Percentiles rank a stretch among this genome's conserved stretches.
phyloP scores from a whole-genome alignment of 2,888 invertebrate species.

The Melieria crassipennis region DNA sequence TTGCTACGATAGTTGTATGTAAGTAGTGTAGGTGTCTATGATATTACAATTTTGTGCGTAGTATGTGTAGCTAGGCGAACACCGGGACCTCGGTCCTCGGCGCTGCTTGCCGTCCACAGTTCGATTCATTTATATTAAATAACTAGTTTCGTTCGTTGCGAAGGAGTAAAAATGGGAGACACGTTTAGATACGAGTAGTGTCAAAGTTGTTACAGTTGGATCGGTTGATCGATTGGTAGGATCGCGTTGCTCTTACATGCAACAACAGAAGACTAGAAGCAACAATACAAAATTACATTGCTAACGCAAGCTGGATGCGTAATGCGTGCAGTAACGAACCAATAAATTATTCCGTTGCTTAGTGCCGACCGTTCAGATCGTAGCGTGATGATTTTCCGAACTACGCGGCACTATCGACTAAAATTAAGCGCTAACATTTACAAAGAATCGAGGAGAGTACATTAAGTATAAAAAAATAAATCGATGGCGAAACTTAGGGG shows the following conservation, averaged over 20 bases:
- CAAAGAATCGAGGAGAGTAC: neutral
- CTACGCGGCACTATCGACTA: conserved; percentile 36
- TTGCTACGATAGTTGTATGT: too few species aligned
- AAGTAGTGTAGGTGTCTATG: too few species aligned
- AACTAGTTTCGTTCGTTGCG: conserved; percentile 57
- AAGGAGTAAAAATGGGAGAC: neutral
- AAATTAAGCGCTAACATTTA: conserved; percentile 11
- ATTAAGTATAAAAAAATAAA: conserved; percentile 43
- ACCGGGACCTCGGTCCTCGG: too few species aligned
- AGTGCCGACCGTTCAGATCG: conserved; percentile 37
- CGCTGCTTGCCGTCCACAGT: too few species aligned
- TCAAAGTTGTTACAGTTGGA: conserved; percentile 8
- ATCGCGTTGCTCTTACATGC: conserved; percentile 62
- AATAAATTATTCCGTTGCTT: neutral
- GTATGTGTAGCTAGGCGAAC: too few species aligned
- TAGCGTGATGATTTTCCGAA: conserved; percentile 38
- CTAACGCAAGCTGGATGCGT: too few species aligned
- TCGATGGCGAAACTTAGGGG: conserved; percentile 40
- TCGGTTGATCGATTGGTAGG: conserved; percentile 33
- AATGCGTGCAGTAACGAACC: too few species aligned
- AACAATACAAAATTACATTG: conserved; percentile 55
- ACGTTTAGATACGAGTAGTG: neutral
- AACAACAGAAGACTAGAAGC: conserved; percentile 64
- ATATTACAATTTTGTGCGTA: too few species aligned
- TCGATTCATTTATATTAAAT: conserved; percentile 37